A percentile compares a stretch with the other conserved stretches of the same genome.
These are phyloP conservation scores for Geodia barretti DNA, from an alignment of 37 sponge, comb jelly and placozoan genomes.

Conservation along the genomic window DNA sequence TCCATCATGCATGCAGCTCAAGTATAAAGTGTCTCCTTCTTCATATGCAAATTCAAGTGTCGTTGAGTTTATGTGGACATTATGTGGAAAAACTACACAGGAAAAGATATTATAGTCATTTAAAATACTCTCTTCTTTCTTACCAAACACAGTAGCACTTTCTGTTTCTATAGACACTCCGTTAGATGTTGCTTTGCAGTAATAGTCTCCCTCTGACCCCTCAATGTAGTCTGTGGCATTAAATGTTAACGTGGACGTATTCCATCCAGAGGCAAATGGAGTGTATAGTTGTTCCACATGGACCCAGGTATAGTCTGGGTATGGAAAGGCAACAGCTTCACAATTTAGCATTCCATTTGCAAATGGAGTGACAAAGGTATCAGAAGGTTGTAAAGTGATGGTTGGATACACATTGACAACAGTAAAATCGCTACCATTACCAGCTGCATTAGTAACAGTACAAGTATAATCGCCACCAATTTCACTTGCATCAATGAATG, in stretches of 20 bases:
- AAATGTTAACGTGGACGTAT: neutral
- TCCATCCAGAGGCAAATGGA: neutral
- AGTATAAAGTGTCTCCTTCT: conserved; percentile 1
- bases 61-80: no score
- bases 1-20: conserved; percentile 7
- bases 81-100: no score
- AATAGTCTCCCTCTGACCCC: neutral
- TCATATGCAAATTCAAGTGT: neutral
- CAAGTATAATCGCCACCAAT: conserved; percentile 66
- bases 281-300: neutral
- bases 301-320: conserved; percentile 2
- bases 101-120: neutral
- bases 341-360: neutral
- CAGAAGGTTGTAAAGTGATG: neutral
- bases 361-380: neutral
- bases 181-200: neutral
- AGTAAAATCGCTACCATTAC: neutral
- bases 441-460: conserved; percentile 66
- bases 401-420: neutral
- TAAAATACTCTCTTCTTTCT: no score
- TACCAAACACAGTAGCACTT: neutral
- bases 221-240: no score
- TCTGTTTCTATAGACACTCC: neutral
- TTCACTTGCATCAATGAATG: conserved; percentile 26
- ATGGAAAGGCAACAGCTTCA: conserved; percentile 18